Percentiles rank a stretch among this genome's conserved stretches.
Conservation (phyloP, 1,140 invertebrate species). For the Psilanteris sp. region DNA sequence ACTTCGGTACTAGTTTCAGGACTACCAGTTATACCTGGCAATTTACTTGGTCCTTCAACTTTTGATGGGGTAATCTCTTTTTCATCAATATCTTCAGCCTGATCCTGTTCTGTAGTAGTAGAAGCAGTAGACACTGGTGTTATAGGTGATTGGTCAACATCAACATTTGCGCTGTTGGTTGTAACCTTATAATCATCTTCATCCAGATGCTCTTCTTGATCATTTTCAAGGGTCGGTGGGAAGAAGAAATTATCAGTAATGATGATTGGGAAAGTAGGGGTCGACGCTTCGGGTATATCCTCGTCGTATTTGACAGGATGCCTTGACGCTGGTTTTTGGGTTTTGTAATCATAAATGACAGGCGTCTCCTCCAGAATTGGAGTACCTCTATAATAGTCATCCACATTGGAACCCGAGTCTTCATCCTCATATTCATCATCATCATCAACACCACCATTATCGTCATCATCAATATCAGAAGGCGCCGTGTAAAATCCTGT, state of each 20-base stretch:
- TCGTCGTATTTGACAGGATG: neutral
- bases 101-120: conserved; percentile 53
- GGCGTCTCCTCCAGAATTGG: conserved; percentile 67
- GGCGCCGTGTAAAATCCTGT: conserved; percentile 75
- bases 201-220: conserved; percentile 55
- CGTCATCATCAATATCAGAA: conserved; percentile 63
- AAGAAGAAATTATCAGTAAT: conserved; percentile 78
- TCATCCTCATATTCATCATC: conserved; percentile 66
- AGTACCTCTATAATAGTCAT: conserved; percentile 48
- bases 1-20: conserved; percentile 32
- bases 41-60: neutral
- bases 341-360: conserved; percentile 64
- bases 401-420: conserved; percentile 12
- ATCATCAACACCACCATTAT: conserved; percentile 64
- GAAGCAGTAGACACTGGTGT: too few relatives aligned
- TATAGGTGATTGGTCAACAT: too few relatives aligned
- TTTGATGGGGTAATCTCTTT: conserved; percentile 1
- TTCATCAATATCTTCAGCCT: conserved; percentile 42
- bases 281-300: conserved; percentile 36
- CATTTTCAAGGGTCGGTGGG: conserved; percentile 60
- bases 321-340: conserved; percentile 5
- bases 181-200: conserved; percentile 44
- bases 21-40: too few relatives aligned
- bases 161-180: too few relatives aligned
- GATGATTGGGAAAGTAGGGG: conserved; percentile 68